Conservation (phyloP, 2,797 vertebrate species). For the Brachymystax lenok region DNA sequence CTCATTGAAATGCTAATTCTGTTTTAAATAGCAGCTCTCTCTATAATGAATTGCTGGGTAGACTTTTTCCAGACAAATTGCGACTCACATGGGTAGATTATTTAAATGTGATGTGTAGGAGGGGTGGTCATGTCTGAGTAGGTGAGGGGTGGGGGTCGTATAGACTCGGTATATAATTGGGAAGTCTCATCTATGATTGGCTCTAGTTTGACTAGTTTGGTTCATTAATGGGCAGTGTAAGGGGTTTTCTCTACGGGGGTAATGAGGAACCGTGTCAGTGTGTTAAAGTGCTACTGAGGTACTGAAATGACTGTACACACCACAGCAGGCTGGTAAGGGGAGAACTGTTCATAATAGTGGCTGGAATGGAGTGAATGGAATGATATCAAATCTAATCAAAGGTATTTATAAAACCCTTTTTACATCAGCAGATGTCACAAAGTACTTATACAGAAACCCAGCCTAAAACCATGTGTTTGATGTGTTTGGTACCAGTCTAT, state of each 20-base stretch:
- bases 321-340: no score
- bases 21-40: conserved; percentile 73
- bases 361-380: no score
- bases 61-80: conserved; percentile 74
- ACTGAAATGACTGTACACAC: background rate
- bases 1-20: conserved; percentile 76
- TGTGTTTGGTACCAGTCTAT: no score
- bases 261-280: conserved; percentile 40
- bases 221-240: conserved; percentile 49
- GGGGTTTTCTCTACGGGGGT: conserved; percentile 22
- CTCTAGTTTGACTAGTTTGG: conserved; percentile 55
- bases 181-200: conserved; percentile 57
- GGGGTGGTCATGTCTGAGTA: conserved; percentile 52
- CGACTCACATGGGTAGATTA: conserved; percentile 66
- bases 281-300: conserved; percentile 36
- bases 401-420: no score
- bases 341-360: no score
- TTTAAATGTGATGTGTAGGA: conserved; percentile 64
- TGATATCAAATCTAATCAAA: no score
- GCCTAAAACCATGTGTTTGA: no score
- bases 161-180: conserved; percentile 46
- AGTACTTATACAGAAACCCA: no score
- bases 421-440: no score
- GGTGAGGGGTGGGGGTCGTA: conserved; percentile 22
- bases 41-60: conserved; percentile 70